Conservation (phyloP, 2,888 invertebrate species). For the Ceriagrion tenellum region DNA sequence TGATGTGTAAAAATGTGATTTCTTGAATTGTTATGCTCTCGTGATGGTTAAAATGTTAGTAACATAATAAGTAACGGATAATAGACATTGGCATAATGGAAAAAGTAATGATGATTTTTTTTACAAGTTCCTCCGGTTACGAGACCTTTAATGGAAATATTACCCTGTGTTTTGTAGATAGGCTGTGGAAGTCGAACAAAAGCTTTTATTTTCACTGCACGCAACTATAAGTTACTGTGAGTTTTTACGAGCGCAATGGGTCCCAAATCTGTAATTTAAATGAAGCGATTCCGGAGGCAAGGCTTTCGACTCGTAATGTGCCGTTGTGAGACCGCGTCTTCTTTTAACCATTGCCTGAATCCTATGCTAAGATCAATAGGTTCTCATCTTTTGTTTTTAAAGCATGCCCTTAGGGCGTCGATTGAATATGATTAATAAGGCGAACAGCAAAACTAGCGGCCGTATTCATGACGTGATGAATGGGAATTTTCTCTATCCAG, state of each 20-base stretch:
- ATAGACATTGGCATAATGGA: too few species aligned
- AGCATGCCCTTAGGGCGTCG: conserved; percentile 1
- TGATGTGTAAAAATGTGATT: too few species aligned
- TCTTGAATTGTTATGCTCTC: too few species aligned
- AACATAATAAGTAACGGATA: too few species aligned
- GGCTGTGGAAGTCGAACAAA: neutral
- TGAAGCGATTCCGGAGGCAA: conserved; percentile 44
- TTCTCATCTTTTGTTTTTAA: conserved; percentile 28
- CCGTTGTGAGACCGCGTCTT: conserved; percentile 26
- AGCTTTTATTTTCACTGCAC: neutral
- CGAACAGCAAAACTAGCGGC: neutral
- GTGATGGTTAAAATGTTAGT: too few species aligned
- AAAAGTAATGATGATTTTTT: too few species aligned
- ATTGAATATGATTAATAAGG: conserved; percentile 32
- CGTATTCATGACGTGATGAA: neutral
- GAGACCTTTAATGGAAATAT: neutral
- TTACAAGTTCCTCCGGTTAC: too few species aligned
- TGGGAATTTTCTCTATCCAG: neutral
- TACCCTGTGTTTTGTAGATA: neutral
- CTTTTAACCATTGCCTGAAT: conserved; percentile 1
- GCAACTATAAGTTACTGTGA: conserved; percentile 22
- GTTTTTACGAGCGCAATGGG: conserved; percentile 46
- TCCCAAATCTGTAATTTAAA: conserved; percentile 62
- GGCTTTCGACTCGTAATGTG: conserved; percentile 57
- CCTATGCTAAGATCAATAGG: neutral